Evolutionary conservation across 2,113 vertebrate genomes (phyloP).

Genomic region (Aix galericulata): DNA sequence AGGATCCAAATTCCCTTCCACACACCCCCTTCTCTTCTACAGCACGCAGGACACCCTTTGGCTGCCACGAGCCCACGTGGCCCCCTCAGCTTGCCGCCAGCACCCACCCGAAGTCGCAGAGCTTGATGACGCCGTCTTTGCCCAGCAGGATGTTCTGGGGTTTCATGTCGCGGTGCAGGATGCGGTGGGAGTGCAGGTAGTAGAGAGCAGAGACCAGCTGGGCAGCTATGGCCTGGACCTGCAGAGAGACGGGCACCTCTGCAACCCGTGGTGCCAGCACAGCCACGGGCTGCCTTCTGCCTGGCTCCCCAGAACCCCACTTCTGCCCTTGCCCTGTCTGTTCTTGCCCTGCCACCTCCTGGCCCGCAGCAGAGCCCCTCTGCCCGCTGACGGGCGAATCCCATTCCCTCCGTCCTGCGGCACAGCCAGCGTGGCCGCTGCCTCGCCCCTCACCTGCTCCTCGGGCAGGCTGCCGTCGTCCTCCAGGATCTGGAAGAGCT

Average conservation of each 20-base stretch:
- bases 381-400: background rate
- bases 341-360: no score
- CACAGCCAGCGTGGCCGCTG: background rate
- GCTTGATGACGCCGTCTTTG: conserved; percentile 91
- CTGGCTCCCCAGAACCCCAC: background rate
- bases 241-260: background rate
- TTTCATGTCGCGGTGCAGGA: conserved; percentile 97
- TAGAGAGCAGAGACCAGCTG: conserved; percentile 96
- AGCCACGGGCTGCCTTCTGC: rapidly evolving
- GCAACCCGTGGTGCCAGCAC: background rate
- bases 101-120: conserved; percentile 95
- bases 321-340: background rate
- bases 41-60: background rate
- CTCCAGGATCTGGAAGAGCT: conserved; percentile 94
- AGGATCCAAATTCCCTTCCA: background rate
- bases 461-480: conserved; percentile 92
- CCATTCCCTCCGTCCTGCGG: background rate
- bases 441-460: conserved; percentile 79
- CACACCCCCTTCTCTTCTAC: background rate
- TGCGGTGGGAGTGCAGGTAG: conserved; percentile 96
- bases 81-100: background rate
- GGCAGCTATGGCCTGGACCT: conserved; percentile 90
- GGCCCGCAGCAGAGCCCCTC: background rate
- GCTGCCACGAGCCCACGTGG: conserved; percentile 78
- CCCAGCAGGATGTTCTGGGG: conserved; percentile 95